Evolutionary conservation across 2,888 invertebrate genomes (phyloP), one percentile per base, ranked within the genome.

Genomic region (Graphium colonna): DNA sequence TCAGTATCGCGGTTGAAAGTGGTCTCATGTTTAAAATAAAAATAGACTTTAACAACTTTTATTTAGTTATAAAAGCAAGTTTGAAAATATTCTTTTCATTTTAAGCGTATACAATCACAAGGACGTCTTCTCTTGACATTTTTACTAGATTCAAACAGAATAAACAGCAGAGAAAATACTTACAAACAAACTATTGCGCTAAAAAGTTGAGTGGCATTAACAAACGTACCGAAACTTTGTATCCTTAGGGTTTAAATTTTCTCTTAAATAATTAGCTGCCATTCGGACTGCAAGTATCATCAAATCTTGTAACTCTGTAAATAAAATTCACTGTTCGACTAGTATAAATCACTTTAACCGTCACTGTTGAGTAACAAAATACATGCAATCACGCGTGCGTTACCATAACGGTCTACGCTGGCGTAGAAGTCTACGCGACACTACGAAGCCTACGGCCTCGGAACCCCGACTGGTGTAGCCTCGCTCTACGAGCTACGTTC

Each of bases 271-370:
- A 76, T 73, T 63, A 72, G 70, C 71, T 69, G 62, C 56, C 65
- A 65, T 69, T 64, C 56, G 58, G 60, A 57, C 58, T 62, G 67
- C 64, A 62, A 64, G 55, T 65, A 69, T 73, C 65, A 69, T 73
- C 65, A 62, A 43, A 43, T n/a, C 62, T 64, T 57, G 47, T 51
- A 59, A 62, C 66, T 67, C 65, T 67, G 70, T 65, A 72, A 48
- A 64, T 64, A 65, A 76, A 76, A 62, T 81, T 82, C 83, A 87
- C 86, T 81, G 82, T 78, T 74, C 73, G 67, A 74, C 70, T 77
- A 75, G 73, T 80, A 74, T 79, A 79, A 77, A 81, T 81, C 86
- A 86, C 86, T 85, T 72, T 72, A 61, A 61, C 65, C 68, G 73
- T 77, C 83, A 83, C 83, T 79, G 67, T 76, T 76, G 74, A 79